Evolutionary conservation across 2,888 invertebrate genomes (phyloP).

Genomic region (Mesochorus sp.): DNA sequence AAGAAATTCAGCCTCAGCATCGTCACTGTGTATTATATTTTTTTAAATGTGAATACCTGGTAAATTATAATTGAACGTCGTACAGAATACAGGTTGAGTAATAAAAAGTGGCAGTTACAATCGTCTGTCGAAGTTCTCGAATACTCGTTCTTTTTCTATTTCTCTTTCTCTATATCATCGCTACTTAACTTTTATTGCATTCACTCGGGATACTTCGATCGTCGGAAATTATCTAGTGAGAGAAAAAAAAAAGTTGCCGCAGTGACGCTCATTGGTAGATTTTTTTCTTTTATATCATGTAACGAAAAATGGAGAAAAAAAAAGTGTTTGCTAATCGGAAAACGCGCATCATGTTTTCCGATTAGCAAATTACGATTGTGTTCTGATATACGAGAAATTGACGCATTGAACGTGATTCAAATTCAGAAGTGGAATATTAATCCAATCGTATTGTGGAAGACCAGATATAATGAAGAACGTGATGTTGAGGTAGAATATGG

Average conservation of each 20-base stretch:
- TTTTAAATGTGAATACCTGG: neutral
- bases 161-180: neutral
- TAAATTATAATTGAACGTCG: neutral
- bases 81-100: neutral
- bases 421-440: slow-evolving; percentile 21
- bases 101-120: neutral
- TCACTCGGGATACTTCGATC: neutral
- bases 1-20: slow-evolving; percentile 54
- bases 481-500: slow-evolving; percentile 1
- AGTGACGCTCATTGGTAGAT: no score
- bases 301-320: no score
- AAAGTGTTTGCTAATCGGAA: no score
- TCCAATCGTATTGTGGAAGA: slow-evolving; percentile 4
- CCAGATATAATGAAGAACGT: neutral
- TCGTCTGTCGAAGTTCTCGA: neutral
- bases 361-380: slow-evolving; percentile 23
- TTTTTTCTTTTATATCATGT: no score
- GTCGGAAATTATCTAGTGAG: neutral
- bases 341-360: neutral
- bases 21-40: slow-evolving; percentile 6
- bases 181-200: neutral
- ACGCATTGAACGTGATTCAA: slow-evolving; percentile 2
- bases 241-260: neutral
- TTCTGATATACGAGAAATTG: slow-evolving; percentile 5
- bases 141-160: no score